A percentile compares a stretch with the other conserved stretches of the same genome.
Conservation (phyloP, 2,888 invertebrate species). For the Drosophila anomalata region DNA sequence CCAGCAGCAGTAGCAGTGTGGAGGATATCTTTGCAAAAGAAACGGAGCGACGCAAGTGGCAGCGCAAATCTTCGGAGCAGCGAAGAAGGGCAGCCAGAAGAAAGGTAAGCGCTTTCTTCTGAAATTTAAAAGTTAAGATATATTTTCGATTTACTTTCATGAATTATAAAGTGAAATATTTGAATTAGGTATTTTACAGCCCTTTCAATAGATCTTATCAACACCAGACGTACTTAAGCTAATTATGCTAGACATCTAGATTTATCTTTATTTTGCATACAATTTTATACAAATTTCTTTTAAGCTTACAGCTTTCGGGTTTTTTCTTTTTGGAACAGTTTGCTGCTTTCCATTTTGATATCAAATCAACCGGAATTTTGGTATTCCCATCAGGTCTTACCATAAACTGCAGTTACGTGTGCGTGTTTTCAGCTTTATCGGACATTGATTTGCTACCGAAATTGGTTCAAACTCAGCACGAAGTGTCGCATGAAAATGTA, state of each 20-base stretch:
- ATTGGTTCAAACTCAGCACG: slow-evolving; percentile 55
- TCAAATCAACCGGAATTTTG: slow-evolving; percentile 31
- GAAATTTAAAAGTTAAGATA: neutral
- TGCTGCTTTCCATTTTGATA: slow-evolving; percentile 60
- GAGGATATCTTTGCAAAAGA: slow-evolving; percentile 73
- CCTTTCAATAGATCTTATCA: neutral
- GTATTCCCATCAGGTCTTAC: slow-evolving; percentile 56
- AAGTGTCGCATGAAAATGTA: slow-evolving; percentile 34
- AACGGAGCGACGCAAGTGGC: slow-evolving; percentile 56
- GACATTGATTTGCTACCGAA: slow-evolving; percentile 45
- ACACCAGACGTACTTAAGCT: neutral
- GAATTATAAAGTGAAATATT: neutral
- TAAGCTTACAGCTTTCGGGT: neutral
- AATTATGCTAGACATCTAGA: neutral
- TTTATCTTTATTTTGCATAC: neutral
- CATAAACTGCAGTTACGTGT: slow-evolving; percentile 42
- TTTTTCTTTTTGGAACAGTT: neutral
- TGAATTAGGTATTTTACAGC: neutral
- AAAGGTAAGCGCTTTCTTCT: slow-evolving; percentile 54
- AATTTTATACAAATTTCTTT: neutral
- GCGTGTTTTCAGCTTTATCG: slow-evolving; percentile 21
- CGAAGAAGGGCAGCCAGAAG: slow-evolving; percentile 16
- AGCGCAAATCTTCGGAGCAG: slow-evolving; percentile 50
- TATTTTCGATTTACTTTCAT: slow-evolving; percentile 3
- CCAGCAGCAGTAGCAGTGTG: slow-evolving; percentile 68